These are phyloP conservation scores for Cydia strobilella DNA, from an alignment of 1,140 invertebrate genomes.

Conservation along the genomic window DNA sequence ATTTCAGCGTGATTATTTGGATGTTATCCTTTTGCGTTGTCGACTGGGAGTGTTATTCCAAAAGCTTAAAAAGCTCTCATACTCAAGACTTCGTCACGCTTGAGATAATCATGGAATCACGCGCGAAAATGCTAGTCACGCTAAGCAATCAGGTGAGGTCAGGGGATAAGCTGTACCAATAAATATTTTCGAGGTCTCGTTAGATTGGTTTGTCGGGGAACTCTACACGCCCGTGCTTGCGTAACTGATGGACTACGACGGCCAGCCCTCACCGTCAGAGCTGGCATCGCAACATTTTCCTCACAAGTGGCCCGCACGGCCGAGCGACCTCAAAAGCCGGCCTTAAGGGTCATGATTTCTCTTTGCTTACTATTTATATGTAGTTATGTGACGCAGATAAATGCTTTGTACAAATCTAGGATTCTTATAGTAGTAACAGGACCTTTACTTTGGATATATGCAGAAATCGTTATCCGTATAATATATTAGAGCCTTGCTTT, in stretches of 20 bases:
- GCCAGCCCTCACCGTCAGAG: slow-evolving; percentile 37
- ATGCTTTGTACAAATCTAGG: not conserved
- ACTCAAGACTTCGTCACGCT: too few relatives aligned
- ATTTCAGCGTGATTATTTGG: slow-evolving; percentile 14
- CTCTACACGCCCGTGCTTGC: not conserved
- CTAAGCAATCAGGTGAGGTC: too few relatives aligned
- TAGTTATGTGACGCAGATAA: not conserved
- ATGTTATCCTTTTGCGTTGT: slow-evolving; percentile 7
- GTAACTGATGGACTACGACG: not conserved
- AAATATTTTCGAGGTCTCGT: too few relatives aligned
- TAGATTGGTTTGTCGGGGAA: not conserved
- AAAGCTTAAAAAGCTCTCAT: not conserved
- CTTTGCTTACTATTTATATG: not conserved
- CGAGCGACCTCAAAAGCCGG: slow-evolving; percentile 49
- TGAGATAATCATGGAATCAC: too few relatives aligned
- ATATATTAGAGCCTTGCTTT: too few relatives aligned
- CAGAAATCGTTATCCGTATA: too few relatives aligned
- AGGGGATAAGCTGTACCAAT: too few relatives aligned
- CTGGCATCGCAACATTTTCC: slow-evolving; percentile 54
- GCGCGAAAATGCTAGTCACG: too few relatives aligned
- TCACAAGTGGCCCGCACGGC: slow-evolving; percentile 42
- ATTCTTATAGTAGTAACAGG: too few relatives aligned
- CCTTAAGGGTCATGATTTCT: slow-evolving; percentile 29
- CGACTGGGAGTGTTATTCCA: not conserved
- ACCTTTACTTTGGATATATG: too few relatives aligned